phyloP scores from a whole-genome alignment of 2,797 vertebrate species.

The Scarus forsteni region DNA sequence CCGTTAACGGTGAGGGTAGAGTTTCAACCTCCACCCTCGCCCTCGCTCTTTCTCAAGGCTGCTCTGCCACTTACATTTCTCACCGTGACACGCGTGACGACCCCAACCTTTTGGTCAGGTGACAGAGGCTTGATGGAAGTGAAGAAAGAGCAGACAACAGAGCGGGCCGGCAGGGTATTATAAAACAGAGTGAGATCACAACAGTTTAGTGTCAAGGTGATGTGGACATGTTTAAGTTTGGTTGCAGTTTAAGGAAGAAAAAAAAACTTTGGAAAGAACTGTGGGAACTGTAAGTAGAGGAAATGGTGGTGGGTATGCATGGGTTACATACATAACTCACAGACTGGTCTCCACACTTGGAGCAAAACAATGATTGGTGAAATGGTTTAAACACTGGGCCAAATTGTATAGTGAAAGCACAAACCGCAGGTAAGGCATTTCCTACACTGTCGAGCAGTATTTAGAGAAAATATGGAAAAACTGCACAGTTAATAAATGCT shows the following conservation, averaged over 20 bases:
- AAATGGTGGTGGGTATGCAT: neutral
- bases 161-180: constrained; percentile 22
- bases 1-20: constrained; percentile 81
- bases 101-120: constrained; percentile 70
- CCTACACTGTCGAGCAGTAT: no score
- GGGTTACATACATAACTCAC: no score
- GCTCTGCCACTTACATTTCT: constrained; percentile 76
- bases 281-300: neutral
- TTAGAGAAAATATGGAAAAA: no score
- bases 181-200: constrained; percentile 21
- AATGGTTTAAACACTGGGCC: neutral
- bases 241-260: constrained; percentile 1
- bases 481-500: no score
- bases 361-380: neutral
- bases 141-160: constrained; percentile 45
- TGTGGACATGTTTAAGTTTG: constrained; percentile 6
- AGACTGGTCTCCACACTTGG: neutral
- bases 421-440: no score
- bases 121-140: constrained; percentile 57
- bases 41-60: constrained; percentile 67
- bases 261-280: no score
- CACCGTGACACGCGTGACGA: constrained; percentile 69
- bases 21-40: constrained; percentile 76
- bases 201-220: constrained; percentile 12
- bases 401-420: no score